Evolutionary conservation across 2,888 invertebrate genomes (phyloP).

Genomic region (Dexiosoma caninum): DNA sequence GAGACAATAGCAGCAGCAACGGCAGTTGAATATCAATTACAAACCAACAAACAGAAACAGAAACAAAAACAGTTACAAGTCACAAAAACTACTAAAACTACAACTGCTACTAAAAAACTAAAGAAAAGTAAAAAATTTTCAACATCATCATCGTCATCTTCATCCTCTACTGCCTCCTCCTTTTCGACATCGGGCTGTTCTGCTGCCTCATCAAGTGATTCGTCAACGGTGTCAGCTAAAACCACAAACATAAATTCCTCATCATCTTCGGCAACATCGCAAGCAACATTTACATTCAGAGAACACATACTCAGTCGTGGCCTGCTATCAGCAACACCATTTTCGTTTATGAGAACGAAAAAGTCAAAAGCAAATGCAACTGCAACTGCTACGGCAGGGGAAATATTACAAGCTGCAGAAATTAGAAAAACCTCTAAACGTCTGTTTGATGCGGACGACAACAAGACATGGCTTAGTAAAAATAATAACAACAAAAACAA

Average conservation of each 20-base stretch:
- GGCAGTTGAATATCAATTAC: conserved; percentile 49
- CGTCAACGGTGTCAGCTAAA: conserved; percentile 35
- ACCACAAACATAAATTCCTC: conserved; percentile 41
- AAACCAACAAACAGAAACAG: conserved; percentile 52
- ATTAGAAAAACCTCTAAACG: conserved; percentile 54
- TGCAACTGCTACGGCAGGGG: conserved; percentile 25
- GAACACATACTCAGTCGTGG: conserved; percentile 55
- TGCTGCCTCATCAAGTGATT: conserved; percentile 26
- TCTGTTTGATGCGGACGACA: conserved; percentile 51
- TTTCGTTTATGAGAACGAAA: conserved; percentile 71
- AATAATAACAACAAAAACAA: conserved; percentile 63
- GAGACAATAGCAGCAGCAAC: conserved; percentile 45
- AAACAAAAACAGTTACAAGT: conserved; percentile 57
- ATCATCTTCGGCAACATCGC: conserved; percentile 28
- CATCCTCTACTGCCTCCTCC: conserved; percentile 47
- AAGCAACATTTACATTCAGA: conserved; percentile 49
- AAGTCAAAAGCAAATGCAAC: conserved; percentile 69
- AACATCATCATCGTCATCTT: conserved; percentile 38
- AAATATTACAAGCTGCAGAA: conserved; percentile 36
- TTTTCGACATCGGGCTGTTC: conserved; percentile 42
- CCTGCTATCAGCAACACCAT: conserved; percentile 56
- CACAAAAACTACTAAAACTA: conserved; percentile 26
- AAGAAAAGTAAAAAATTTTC: conserved; percentile 52
- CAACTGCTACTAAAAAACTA: conserved; percentile 26
- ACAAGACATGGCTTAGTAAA: conserved; percentile 64